A percentile compares a stretch with the other conserved stretches of the same genome.
These are phyloP conservation scores for Lucilia sericata DNA, from an alignment of 1,140 invertebrate species.

Conservation along the genomic window DNA sequence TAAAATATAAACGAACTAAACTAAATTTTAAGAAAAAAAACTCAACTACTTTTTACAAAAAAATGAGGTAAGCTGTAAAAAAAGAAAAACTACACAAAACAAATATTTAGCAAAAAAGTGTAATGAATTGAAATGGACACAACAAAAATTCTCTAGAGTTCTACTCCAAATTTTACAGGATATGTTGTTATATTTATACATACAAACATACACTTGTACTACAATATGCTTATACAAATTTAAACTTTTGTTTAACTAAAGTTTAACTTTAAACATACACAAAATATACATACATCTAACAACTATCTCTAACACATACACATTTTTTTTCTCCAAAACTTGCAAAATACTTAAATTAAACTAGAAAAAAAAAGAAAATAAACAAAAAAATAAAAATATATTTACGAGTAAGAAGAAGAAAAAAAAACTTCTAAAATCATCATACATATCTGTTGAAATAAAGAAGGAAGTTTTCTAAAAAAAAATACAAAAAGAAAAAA, in stretches of 20 bases:
- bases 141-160: slow-evolving; percentile 22
- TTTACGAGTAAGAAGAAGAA: neutral
- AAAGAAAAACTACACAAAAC: neutral
- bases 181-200: too few relatives aligned
- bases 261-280: neutral
- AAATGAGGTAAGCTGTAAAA: slow-evolving; percentile 9
- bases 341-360: neutral
- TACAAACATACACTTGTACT: neutral
- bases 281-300: neutral
- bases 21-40: neutral
- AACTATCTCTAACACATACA: neutral
- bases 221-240: too few relatives aligned
- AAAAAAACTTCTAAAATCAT: neutral
- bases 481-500: neutral
- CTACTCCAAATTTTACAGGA: neutral
- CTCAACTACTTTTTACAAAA: neutral
- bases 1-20: neutral
- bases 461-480: neutral
- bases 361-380: neutral
- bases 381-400: neutral
- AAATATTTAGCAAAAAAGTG: neutral
- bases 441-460: neutral
- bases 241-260: neutral
- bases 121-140: slow-evolving; percentile 42
- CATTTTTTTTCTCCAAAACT: neutral